phyloP scores from a whole-genome alignment of 1,140 invertebrate genomes.

The Ips nitidus region DNA sequence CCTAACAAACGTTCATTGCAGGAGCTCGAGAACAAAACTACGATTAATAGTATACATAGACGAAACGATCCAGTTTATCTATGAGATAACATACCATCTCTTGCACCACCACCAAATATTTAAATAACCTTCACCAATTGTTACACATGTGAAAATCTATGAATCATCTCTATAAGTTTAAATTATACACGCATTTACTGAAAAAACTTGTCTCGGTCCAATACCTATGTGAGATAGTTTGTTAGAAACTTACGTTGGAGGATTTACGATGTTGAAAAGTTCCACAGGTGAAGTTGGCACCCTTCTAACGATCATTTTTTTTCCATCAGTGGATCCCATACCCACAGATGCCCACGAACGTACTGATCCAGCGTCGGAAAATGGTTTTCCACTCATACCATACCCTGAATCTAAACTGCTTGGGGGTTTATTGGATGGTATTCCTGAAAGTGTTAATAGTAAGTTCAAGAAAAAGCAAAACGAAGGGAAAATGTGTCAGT shows the following conservation, averaged over 20 bases:
- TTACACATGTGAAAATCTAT: too few species aligned
- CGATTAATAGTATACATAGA: too few species aligned
- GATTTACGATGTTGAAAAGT: conserved; percentile 77
- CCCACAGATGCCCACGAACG: conserved; percentile 78
- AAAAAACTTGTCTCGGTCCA: too few species aligned
- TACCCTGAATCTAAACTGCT: conserved; percentile 44
- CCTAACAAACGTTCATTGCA: too few species aligned
- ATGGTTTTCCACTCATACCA: conserved; percentile 43
- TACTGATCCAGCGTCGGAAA: conserved; percentile 66
- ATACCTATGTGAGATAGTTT: too few species aligned
- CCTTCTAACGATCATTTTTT: conserved; percentile 76
- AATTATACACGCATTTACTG: too few species aligned
- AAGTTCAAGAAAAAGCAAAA: not conserved
- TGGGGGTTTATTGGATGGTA: conserved; percentile 29
- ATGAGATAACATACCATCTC: too few species aligned
- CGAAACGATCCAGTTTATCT: too few species aligned
- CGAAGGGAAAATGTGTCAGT: not conserved
- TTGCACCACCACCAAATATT: too few species aligned
- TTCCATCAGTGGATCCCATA: conserved; percentile 83
- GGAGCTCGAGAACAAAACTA: too few species aligned
- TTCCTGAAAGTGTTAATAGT: conserved; percentile 3
- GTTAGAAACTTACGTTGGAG: conserved; percentile 70
- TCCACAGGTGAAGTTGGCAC: conserved; percentile 81
- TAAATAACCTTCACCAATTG: too few species aligned
- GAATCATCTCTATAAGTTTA: too few species aligned